Percentiles rank a stretch among this genome's conserved stretches.
Evolutionary conservation across 2,113 vertebrate species (phyloP).

Genomic region (Salvelinus sp.): DNA sequence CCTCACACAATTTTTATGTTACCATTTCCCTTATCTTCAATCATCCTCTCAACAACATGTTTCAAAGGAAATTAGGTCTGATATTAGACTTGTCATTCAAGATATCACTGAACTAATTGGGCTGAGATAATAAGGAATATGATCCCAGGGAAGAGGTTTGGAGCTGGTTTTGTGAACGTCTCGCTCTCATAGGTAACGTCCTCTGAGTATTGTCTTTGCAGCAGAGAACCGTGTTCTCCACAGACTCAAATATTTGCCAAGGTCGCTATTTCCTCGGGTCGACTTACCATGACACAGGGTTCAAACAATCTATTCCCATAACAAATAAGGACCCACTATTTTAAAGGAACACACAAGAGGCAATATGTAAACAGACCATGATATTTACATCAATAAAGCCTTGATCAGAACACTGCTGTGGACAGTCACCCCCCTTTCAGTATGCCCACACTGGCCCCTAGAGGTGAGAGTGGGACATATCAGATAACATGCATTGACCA

Average conservation of each 20-base stretch:
- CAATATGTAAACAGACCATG: not conserved
- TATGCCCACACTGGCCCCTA: slow-evolving; percentile 44
- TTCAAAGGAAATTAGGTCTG: slow-evolving; percentile 44
- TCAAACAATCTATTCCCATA: not conserved
- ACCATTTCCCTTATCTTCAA: slow-evolving; percentile 3
- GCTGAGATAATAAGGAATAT: slow-evolving; percentile 53
- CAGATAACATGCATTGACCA: slow-evolving; percentile 5
- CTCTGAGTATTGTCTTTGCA: not conserved
- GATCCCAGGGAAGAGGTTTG: slow-evolving; percentile 4
- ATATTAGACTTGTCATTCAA: not conserved
- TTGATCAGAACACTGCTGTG: slow-evolving; percentile 38
- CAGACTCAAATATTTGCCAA: not conserved
- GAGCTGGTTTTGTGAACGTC: not conserved
- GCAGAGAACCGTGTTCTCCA: not conserved
- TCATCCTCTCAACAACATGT: slow-evolving; percentile 1
- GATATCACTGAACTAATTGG: slow-evolving; percentile 39
- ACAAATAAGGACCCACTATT: not conserved
- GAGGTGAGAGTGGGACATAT: slow-evolving; percentile 38
- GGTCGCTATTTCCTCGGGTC: not conserved
- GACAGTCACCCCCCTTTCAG: slow-evolving; percentile 11
- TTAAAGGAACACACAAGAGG: not conserved
- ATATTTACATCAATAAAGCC: not conserved
- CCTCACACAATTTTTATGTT: slow-evolving; percentile 10
- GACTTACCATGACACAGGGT: not conserved
- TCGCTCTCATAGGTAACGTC: not conserved